Evolutionary conservation across 1,140 invertebrate genomes (phyloP), one percentile per base, ranked within the genome.

Genomic region (Ctenoplectra terminalis): DNA sequence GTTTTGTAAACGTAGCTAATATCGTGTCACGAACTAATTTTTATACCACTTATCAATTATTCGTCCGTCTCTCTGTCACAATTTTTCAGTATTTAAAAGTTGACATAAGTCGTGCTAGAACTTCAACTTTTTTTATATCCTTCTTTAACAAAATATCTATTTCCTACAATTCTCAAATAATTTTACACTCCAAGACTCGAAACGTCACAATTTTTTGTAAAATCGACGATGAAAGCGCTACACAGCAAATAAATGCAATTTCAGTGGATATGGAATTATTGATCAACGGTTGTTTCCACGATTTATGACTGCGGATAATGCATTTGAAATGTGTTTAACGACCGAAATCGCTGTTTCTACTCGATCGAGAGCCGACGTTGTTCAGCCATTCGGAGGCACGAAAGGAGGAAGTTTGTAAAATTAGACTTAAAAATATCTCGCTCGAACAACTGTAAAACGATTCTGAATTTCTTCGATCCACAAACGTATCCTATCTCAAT

Each of bases 271-370:
- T 63, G 60, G 11, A 63, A 63, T 63, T 63, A 63, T 63, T 63
- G 60, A 63, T 63, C 34, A 37, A 63, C 31, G 60, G 9, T 63
- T 63, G 34, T 37, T 63, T n/a, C 23, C 20, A 37, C 37, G 34
- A 63, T 63, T 63, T 63, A 63, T 63, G 34, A 23, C 34, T n/a
- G 23, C 60, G 34, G 60, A 37, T 63, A 63, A 63, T 37, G 60
- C 60, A 63, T 63, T 37, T 37, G 60, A 63, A 37, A 63, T 63
- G 60, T 63, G 60, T 63, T 63, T 63, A 63, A 63, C 34, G 34
- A 23, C 20, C 60, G 31, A 37, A n/a, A 63, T 29, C 13, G n/a
- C 17, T 17, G 31, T 63, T 63, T 63, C 34, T 37, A 17, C 11
- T 34, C 23, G 60, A 63, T n/a, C 60, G 31, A 63, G 13, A 37